Evolutionary conservation across 2,113 vertebrate species (phyloP), one percentile per base, ranked within the genome.

Genomic region (Tor tambroides): DNA sequence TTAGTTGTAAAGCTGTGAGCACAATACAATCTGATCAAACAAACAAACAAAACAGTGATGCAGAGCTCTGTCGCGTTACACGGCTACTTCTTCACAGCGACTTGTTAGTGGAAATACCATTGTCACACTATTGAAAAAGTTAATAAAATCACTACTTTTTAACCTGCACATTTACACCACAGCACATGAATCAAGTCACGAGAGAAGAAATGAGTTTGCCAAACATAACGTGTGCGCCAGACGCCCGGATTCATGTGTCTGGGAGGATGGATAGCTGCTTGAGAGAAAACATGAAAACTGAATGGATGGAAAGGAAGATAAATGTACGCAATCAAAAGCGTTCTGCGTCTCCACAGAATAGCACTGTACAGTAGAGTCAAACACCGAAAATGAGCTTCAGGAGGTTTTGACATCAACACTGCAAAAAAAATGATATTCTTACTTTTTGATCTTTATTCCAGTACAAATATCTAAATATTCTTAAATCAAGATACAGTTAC

Each of bases 261-360:
- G n/a, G 43, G 76, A 90, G 91, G 92, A 92, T 77, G 77, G 90
- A 91, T 90, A 87, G 85, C 74, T 59, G 89, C 83, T 72, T 32
- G 75, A 61, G 56, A 86, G 79, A 83, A 88, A 79, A 84, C 26
- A 26, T 81, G 81, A 54, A 69, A 83, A 92, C 91, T 90, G 89
- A 84, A 93, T 91, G 91, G 91, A 89, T 49, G 81, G 79, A 56
- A 89, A 93, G 87, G 85, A 92, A 89, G 92, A 94, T 86, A 80
- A 89, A 93, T 93, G 89, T 88, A 85, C 41, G 61, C 81, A 88
- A 87, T 88, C 77, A 32, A 79, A 92, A 63, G 81, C 81, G n/a
- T 71, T 88, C 49, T 63, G 63, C 61, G 83, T 88, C 2, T 38
- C 30, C 10, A 11, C 77, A 85, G 49, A 59, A 14, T 49, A 49